Evolutionary conservation across 2,113 vertebrate species (phyloP), one percentile per base, ranked within the genome.

Genomic region (Albula goreensis): DNA sequence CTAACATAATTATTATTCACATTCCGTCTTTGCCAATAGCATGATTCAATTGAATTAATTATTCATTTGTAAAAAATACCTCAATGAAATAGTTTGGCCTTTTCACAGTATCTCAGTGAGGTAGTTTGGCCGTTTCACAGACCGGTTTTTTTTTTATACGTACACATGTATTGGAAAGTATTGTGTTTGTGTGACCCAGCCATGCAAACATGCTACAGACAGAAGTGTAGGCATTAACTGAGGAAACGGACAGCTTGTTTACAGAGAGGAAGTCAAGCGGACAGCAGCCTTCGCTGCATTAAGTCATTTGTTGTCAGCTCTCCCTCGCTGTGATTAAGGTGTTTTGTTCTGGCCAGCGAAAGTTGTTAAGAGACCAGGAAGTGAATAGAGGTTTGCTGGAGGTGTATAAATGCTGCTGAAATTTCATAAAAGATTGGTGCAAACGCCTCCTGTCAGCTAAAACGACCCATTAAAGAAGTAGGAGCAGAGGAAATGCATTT

Each of bases 401-500:
- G 85, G 85, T 82, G 80, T 86, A 83, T 66, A 86, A 86, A 90
- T 79, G 89, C 86, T 86, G 88, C 83, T 81, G 90, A 90, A 89
- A 90, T 94, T 92, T 94, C 89, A 94, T 92, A 93, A 93, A 93
- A 90, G 90, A 93, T 93, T 88, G 89, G 87, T 86, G 96, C 96
- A 95, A 95, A 97, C 96, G 94, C 93, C 95, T 95, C 96, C 90
- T 95, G 97, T 99, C 97, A 98, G 97, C 97, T 96, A 94, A 97
- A 98, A 97, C 92, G 89, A 95, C 96, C 97, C 97, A 95, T 97
- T 98, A 98, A 97, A 97, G 96, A 95, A 96, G 96, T 94, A 94
- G 91, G 94, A 96, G 97, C 96, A 96, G 94, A 92, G 96, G 94
- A 96, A 97, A 96, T 92, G 97, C 98, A 98, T 97, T 99, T 99